Evolutionary conservation across 2,888 invertebrate species (phyloP).

Genomic region (Neelides folsomi): DNA sequence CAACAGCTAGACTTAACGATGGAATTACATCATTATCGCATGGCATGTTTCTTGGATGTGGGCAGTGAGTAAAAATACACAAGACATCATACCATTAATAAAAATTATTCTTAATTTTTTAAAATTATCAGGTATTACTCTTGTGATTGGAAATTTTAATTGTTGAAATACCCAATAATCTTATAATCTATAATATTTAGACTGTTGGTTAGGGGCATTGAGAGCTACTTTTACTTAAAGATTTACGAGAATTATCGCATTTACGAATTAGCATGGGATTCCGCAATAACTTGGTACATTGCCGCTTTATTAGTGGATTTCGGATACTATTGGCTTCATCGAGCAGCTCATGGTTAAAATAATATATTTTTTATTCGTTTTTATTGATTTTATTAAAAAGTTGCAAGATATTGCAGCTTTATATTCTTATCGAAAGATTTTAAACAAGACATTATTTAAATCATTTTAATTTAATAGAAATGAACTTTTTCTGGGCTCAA

Average conservation of each 20-base stretch:
- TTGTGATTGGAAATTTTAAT: too few relatives aligned
- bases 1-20: neutral
- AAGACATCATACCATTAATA: too few relatives aligned
- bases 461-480: constrained; percentile 47
- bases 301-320: constrained; percentile 65
- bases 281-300: constrained; percentile 62
- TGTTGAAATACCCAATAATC: neutral
- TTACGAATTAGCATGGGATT: constrained; percentile 63
- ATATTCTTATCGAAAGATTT: neutral
- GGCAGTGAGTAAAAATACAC: too few relatives aligned
- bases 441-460: neutral
- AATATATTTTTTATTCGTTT: neutral
- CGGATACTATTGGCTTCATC: constrained; percentile 81
- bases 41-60: too few relatives aligned
- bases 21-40: neutral
- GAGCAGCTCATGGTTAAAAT: constrained; percentile 68
- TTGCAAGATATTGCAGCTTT: neutral
- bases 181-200: too few relatives aligned
- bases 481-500: constrained; percentile 74
- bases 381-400: neutral
- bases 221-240: constrained; percentile 56
- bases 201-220: constrained; percentile 43
- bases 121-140: too few relatives aligned
- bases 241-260: constrained; percentile 60
- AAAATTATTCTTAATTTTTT: too few relatives aligned